These are phyloP conservation scores for Atethmia centrago DNA, from an alignment of 2,888 invertebrate species.

Conservation along the genomic window DNA sequence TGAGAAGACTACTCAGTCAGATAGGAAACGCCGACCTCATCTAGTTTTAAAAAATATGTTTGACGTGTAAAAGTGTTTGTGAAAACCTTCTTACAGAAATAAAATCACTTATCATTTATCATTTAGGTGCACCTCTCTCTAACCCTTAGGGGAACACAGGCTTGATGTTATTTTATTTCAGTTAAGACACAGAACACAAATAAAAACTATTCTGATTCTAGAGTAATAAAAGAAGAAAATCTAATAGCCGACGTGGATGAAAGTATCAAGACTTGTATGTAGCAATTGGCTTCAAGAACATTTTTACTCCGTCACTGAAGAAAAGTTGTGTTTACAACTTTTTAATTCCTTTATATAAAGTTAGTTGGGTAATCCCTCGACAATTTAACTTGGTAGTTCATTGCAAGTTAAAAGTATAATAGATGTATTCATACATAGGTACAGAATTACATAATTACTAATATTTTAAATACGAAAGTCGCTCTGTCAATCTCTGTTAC, in stretches of 20 bases:
- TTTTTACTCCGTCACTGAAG: conserved; percentile 48
- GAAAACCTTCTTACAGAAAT: too few relatives aligned
- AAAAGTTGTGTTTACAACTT: conserved; percentile 55
- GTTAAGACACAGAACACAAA: neutral
- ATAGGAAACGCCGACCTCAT: too few relatives aligned
- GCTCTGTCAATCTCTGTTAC: too few relatives aligned
- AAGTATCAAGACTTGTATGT: conserved; percentile 36
- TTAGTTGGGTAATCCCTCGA: conserved; percentile 50
- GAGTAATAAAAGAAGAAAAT: conserved; percentile 1
- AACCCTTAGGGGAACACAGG: neutral
- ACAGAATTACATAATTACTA: neutral
- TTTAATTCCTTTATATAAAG: conserved; percentile 59
- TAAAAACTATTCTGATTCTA: conserved; percentile 12
- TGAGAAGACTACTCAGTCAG: too few relatives aligned
- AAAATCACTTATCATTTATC: too few relatives aligned
- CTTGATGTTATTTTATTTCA: neutral
- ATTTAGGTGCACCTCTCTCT: neutral
- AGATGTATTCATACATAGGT: neutral
- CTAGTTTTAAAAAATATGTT: too few relatives aligned
- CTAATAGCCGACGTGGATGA: conserved; percentile 10
- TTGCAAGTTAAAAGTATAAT: conserved; percentile 41
- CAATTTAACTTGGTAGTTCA: conserved; percentile 52
- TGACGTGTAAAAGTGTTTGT: too few relatives aligned
- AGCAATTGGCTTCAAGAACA: conserved; percentile 27
- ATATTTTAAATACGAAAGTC: neutral